phyloP scores from a whole-genome alignment of 2,113 vertebrate species.

The Pseudorectes ferrugineus region DNA sequence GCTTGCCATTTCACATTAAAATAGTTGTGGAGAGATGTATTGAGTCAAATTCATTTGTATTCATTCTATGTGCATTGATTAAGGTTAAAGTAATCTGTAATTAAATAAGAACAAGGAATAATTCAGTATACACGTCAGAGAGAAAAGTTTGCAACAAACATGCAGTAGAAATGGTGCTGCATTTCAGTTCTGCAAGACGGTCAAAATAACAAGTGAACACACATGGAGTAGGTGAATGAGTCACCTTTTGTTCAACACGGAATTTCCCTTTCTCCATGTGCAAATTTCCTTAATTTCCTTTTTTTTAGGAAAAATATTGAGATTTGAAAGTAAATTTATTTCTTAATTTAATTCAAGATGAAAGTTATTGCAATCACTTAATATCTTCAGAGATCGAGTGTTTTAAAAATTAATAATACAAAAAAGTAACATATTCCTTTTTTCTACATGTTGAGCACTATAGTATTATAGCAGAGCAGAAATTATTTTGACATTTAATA shows the following conservation, averaged over 20 bases:
- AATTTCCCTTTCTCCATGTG: background rate
- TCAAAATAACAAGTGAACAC: background rate
- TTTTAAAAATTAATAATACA: background rate
- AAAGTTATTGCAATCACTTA: background rate
- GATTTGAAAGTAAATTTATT: background rate
- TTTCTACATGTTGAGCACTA: background rate
- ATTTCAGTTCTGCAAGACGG: background rate
- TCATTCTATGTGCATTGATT: background rate
- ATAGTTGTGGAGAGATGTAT: background rate
- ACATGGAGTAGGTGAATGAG: background rate
- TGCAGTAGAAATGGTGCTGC: background rate
- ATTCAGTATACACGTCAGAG: background rate
- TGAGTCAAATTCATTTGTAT: background rate
- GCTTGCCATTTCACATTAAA: slow-evolving; percentile 26
- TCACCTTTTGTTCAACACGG: background rate
- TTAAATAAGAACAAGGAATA: background rate
- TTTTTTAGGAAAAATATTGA: background rate
- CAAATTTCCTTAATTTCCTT: background rate
- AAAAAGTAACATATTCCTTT: background rate
- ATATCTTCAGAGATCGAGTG: background rate
- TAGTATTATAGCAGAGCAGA: background rate
- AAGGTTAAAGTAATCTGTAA: background rate
- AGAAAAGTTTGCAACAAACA: background rate
- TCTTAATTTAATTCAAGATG: background rate
- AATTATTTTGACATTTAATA: background rate